Evolutionary conservation across 2,113 vertebrate genomes (phyloP), one percentile per base, ranked within the genome.

Genomic region (Pao palembangensis): DNA sequence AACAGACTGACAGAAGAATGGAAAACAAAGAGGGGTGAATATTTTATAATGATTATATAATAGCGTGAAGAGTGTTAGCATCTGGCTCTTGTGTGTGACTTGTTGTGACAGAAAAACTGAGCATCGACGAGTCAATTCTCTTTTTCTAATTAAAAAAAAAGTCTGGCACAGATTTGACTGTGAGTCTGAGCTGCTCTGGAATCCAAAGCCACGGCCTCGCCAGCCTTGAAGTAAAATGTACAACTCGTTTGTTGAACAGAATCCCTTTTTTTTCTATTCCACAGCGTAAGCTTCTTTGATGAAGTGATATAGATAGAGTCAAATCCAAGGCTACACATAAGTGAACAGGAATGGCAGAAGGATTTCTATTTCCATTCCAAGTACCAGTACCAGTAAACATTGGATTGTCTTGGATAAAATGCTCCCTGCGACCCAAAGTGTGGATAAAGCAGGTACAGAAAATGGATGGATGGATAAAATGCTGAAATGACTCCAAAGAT

Each of bases 131-230:
- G 52, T 48, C 23, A 8, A 64, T 12, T 15, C 18, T 47, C n/a
- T 14, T 50, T 50, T 25, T 16, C 43, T 51, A 59, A 25, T 41
- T 60, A 11, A 25, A 44, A 58, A 20, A 2, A 44, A 5, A 28
- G 6, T 28, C 6, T 28, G 58, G n/a, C 3, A 15, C 28, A 13
- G 43, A 44, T 38, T 61, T 43, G n/a, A 59, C 31, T 3, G 20
- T 63, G 51, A 80, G 65, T 62, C 57, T 51, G 6, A 38, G 19
- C 55, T 54, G 19, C 34, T 48, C 10, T 55, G 17, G 31, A 54
- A 46, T 44, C 31, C 46, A 76, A 75, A 57, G 58, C 19, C 55
- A 55, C 19, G 41, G 17, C 16, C 19, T 55, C 52, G 51, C 14
- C 13, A 43, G 21, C 34, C 11, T 34, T 7, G 7, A 28, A 61